Conservation (phyloP, 2,113 vertebrate species). For the Lethenteron camtschaticum region DNA sequence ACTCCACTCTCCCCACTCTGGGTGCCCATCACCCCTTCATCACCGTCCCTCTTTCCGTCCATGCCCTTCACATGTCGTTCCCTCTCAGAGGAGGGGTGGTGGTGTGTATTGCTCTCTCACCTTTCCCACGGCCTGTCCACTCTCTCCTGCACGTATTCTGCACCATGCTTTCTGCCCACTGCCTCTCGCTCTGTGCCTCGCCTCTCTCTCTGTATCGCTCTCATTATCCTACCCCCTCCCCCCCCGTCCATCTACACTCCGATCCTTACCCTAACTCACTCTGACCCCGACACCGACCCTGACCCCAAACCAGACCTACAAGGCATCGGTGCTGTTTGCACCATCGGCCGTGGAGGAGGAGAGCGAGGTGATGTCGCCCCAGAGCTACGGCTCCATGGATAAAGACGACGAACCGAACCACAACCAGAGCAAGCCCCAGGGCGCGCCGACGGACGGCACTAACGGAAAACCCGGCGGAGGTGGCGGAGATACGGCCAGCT, state of each 20-base stretch:
- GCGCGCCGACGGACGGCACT: too few relatives aligned
- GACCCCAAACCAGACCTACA: background rate
- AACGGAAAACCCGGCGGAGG: too few relatives aligned
- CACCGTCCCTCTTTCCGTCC: too few relatives aligned
- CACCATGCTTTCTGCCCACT: background rate
- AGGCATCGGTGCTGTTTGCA: background rate
- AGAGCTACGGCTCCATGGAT: background rate
- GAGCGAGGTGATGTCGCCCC: constrained; percentile 3
- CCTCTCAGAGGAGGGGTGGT: too few relatives aligned
- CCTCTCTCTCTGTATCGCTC: background rate
- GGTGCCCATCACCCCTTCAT: too few relatives aligned
- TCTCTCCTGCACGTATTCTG: background rate
- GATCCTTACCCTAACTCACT: background rate
- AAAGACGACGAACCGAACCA: too few relatives aligned
- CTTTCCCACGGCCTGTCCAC: too few relatives aligned
- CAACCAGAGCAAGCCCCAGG: too few relatives aligned
- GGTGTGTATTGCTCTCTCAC: too few relatives aligned
- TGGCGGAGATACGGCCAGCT: too few relatives aligned
- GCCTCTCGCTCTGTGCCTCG: background rate
- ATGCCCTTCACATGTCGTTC: too few relatives aligned
- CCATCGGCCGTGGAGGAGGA: background rate
- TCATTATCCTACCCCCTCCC: background rate
- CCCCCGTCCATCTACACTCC: background rate
- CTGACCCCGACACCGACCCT: background rate
- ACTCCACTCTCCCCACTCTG: too few relatives aligned